Conservation (phyloP, 2,113 vertebrate species). For the Rhombomys opimus region DNA sequence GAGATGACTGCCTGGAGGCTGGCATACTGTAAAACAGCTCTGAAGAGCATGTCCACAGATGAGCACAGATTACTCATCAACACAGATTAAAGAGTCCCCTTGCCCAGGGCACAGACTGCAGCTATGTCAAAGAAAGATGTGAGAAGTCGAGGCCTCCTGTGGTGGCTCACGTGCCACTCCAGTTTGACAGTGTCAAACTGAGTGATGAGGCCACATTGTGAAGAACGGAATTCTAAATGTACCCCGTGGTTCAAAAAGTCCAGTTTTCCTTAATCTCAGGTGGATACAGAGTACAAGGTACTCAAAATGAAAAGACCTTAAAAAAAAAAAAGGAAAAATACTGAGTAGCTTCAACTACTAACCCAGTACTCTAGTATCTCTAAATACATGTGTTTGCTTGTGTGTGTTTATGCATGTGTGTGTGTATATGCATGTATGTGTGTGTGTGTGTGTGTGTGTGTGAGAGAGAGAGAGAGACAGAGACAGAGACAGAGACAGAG, state of each 20-base stretch:
- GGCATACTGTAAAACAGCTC: not conserved
- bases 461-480: not conserved
- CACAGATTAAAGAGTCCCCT: not conserved
- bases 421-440: not conserved
- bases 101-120: fast-evolving
- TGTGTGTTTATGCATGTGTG: not conserved
- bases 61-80: not conserved
- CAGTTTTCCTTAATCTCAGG: not conserved
- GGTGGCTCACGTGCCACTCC: not conserved
- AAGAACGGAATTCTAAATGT: not conserved
- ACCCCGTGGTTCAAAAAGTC: fast-evolving
- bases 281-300: not conserved
- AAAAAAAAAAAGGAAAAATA: not conserved
- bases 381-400: not conserved
- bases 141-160: not conserved
- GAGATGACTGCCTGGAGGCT: not conserved
- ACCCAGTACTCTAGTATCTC: not conserved
- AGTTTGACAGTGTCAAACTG: not conserved
- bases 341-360: not conserved
- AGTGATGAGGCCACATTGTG: not conserved
- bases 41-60: not conserved
- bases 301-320: not conserved
- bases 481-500: not conserved
- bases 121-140: not conserved
- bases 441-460: not conserved